Evolutionary conservation across 2,113 vertebrate species (phyloP).

Genomic region (Pachycephala philippinensis): DNA sequence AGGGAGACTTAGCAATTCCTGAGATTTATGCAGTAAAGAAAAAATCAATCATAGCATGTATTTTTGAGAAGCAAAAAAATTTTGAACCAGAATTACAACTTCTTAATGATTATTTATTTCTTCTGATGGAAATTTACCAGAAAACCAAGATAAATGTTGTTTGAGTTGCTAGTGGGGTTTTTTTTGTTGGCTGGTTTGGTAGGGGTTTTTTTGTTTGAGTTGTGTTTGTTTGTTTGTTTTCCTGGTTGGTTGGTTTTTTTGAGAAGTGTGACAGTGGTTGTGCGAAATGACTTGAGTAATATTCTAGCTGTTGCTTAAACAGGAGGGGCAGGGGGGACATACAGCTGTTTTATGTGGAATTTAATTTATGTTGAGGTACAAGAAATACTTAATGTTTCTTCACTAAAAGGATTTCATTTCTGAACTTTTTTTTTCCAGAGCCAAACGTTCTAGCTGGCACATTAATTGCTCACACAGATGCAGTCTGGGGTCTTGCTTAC

Average conservation of each 20-base stretch:
- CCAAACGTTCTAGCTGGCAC: constrained; percentile 91
- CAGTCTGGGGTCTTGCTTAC: constrained; percentile 94
- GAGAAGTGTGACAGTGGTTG: background rate
- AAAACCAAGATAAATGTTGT: background rate
- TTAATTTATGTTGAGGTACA: background rate
- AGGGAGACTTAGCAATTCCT: background rate
- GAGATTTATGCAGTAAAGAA: background rate
- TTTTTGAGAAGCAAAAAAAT: background rate
- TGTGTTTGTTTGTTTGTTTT: background rate
- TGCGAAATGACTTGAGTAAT: background rate
- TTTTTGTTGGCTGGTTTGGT: background rate
- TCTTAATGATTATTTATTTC: background rate
- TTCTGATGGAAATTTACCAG: background rate
- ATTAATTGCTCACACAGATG: constrained; percentile 89
- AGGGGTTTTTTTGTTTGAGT: background rate
- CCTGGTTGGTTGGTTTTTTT: background rate
- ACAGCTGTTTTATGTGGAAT: background rate
- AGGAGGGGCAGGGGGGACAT: background rate
- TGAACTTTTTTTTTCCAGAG: constrained; percentile 72
- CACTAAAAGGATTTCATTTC: background rate
- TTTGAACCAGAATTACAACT: background rate
- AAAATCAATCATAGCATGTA: background rate
- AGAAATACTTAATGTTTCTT: background rate
- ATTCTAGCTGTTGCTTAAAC: background rate
- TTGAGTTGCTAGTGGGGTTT: background rate